Conservation (phyloP, 2,888 invertebrate genomes). For the Chymomyza procnemis region DNA sequence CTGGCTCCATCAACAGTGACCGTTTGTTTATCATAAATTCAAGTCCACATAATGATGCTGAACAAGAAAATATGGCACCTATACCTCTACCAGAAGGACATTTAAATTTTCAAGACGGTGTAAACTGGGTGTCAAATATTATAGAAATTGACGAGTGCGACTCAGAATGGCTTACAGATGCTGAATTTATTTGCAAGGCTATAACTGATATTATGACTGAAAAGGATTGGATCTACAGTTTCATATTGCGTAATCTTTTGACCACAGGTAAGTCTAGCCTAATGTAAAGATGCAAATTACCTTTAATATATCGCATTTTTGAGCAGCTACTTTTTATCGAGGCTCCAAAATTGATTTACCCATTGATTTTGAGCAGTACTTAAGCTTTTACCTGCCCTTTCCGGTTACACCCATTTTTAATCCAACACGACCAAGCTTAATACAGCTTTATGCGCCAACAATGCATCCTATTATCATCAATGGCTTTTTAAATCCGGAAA, state of each 20-base stretch:
- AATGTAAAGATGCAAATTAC: background rate
- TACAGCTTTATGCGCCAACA: constrained; percentile 35
- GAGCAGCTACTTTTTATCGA: constrained; percentile 45
- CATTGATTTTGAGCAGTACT: constrained; percentile 45
- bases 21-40: background rate
- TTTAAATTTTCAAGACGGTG: constrained; percentile 46
- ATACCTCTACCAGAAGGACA: constrained; percentile 28
- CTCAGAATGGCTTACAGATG: constrained; percentile 43
- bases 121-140: constrained; percentile 44
- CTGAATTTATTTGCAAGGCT: constrained; percentile 34
- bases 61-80: background rate
- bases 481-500: constrained; percentile 49
- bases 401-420: constrained; percentile 51
- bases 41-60: background rate
- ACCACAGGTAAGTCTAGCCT: constrained; percentile 17
- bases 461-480: constrained; percentile 46
- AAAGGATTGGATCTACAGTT: constrained; percentile 46
- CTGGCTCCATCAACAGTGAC: background rate
- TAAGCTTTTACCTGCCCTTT: constrained; percentile 49
- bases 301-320: background rate
- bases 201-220: constrained; percentile 44
- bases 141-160: constrained; percentile 46
- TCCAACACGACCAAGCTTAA: constrained; percentile 44
- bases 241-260: constrained; percentile 35
- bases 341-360: constrained; percentile 55